phyloP scores from a whole-genome alignment of 1,140 invertebrate species.

The Homarus americanus region DNA sequence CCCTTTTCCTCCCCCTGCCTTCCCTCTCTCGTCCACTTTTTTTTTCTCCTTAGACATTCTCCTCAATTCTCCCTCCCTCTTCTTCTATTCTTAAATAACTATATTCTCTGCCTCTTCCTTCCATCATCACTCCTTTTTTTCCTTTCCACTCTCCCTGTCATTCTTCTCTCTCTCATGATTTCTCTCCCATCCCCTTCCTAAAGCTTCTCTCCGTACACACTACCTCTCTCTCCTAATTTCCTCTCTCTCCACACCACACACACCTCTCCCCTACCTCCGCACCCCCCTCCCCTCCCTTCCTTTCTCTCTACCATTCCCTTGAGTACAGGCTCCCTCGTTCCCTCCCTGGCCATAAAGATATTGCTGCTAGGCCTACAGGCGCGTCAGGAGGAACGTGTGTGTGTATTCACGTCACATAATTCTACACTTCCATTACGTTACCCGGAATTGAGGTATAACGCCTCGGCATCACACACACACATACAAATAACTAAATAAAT shows the following conservation, averaged over 20 bases:
- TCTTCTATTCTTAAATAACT: no score
- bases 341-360: conserved; percentile 47
- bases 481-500: conserved; percentile 23
- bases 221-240: neutral
- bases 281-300: conserved; percentile 9
- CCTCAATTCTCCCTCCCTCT: neutral
- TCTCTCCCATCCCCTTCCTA: neutral
- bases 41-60: neutral
- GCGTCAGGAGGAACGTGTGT: conserved; percentile 6
- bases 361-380: conserved; percentile 43
- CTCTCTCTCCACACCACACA: neutral
- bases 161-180: neutral
- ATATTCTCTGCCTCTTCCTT: no score
- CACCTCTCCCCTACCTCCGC: neutral
- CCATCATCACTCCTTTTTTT: no score
- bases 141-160: neutral
- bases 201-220: neutral
- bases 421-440: conserved; percentile 39
- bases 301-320: neutral
- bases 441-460: conserved; percentile 49
- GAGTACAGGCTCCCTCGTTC: conserved; percentile 15
- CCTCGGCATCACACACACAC: conserved; percentile 3
- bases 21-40: no score
- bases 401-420: conserved; percentile 53
- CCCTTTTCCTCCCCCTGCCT: neutral